Conservation (phyloP, 2,113 vertebrate genomes). For the Epinephelus moara region DNA sequence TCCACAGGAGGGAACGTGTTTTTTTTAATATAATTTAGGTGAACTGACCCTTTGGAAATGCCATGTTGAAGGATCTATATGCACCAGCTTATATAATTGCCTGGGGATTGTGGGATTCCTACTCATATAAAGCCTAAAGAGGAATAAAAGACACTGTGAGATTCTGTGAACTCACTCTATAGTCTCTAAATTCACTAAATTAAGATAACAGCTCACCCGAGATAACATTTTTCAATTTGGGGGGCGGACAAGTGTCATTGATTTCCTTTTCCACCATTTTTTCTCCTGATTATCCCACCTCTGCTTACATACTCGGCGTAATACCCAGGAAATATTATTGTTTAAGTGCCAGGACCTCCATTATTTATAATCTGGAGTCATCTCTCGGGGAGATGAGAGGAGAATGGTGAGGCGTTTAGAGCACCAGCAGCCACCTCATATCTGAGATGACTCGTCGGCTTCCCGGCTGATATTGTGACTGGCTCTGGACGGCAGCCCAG, state of each 20-base stretch:
- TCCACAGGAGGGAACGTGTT: background rate
- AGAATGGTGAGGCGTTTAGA: conserved; percentile 29
- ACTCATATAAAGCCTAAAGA: conserved; percentile 20
- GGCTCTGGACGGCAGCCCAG: conserved; percentile 55
- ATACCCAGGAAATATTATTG: conserved; percentile 35
- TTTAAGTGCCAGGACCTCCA: conserved; percentile 34
- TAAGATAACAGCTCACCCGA: conserved; percentile 41
- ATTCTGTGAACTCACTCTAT: background rate
- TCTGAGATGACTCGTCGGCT: conserved; percentile 49
- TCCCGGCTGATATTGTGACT: conserved; percentile 31
- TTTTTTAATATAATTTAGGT: background rate
- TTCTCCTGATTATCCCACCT: conserved; percentile 25
- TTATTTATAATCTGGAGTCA: conserved; percentile 41
- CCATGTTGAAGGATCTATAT: conserved; percentile 7
- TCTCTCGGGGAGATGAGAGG: conserved; percentile 40
- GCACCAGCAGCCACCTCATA: conserved; percentile 43
- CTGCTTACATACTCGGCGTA: background rate
- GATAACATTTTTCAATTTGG: conserved; percentile 54
- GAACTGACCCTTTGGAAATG: conserved; percentile 1
- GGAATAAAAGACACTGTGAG: conserved; percentile 2
- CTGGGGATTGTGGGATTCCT: conserved; percentile 4
- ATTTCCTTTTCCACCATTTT: conserved; percentile 46
- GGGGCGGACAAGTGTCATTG: conserved; percentile 48
- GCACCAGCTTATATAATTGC: conserved; percentile 22
- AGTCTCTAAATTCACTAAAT: conserved; percentile 45